A percentile compares a stretch with the other conserved stretches of the same genome.
These are phyloP conservation scores for Trachelus troglodyta DNA, from an alignment of 2,888 invertebrate species.

Conservation along the genomic window DNA sequence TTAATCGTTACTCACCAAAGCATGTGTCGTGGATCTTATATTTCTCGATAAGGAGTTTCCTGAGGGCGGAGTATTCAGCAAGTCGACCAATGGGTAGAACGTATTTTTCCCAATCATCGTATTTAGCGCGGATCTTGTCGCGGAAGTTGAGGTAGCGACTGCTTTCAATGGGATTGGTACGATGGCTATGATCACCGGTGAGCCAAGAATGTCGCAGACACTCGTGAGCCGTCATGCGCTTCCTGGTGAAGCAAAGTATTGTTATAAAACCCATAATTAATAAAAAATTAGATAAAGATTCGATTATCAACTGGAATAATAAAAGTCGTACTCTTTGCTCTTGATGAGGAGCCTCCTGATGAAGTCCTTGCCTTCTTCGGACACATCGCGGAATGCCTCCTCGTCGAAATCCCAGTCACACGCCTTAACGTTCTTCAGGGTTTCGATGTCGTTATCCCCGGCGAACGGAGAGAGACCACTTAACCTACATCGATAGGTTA, in stretches of 20 bases:
- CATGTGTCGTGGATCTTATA: slow-evolving; percentile 96
- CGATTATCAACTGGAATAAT: neutral
- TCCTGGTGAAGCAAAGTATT: slow-evolving; percentile 69
- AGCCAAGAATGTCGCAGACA: slow-evolving; percentile 96
- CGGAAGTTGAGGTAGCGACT: slow-evolving; percentile 88
- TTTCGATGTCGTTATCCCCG: slow-evolving; percentile 98
- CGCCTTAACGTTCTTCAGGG: slow-evolving; percentile 96
- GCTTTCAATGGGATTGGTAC: slow-evolving; percentile 84
- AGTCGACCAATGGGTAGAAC: slow-evolving; percentile 94
- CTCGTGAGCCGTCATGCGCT: slow-evolving; percentile 98
- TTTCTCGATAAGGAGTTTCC: slow-evolving; percentile 95
- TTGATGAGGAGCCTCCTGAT: slow-evolving; percentile 91
- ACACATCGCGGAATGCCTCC: slow-evolving; percentile 93
- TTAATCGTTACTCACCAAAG: slow-evolving; percentile 76
- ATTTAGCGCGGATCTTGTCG: slow-evolving; percentile 86
- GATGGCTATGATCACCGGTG: slow-evolving; percentile 83
- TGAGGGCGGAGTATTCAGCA: slow-evolving; percentile 96
- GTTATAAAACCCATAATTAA: neutral
- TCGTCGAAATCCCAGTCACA: slow-evolving; percentile 99
- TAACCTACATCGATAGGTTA: slow-evolving; percentile 70
- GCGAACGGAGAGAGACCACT: slow-evolving; percentile 99
- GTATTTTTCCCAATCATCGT: slow-evolving; percentile 85
- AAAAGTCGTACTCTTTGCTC: slow-evolving; percentile 85
- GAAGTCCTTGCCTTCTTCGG: slow-evolving; percentile 98
- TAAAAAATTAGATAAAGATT: neutral